Evolutionary conservation across 2,113 vertebrate species (phyloP).

Genomic region (Gallinago undulata): DNA sequence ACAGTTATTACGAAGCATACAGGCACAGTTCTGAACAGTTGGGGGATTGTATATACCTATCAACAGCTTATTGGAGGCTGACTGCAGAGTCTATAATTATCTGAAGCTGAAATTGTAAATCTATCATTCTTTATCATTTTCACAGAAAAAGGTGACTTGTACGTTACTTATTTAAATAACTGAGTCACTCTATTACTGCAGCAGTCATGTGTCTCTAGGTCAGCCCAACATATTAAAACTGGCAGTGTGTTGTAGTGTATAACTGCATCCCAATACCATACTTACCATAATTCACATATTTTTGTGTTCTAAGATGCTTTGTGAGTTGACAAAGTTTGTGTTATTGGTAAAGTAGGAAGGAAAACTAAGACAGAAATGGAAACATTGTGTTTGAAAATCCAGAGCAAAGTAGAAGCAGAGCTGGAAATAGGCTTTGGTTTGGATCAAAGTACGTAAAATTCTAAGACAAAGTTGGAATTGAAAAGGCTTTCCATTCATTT

Average conservation of each 20-base stretch:
- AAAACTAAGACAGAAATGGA: background rate
- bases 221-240: background rate
- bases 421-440: background rate
- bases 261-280: background rate
- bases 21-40: background rate
- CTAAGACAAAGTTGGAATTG: background rate
- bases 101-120: background rate
- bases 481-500: background rate
- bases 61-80: background rate
- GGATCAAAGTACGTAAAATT: too few relatives aligned
- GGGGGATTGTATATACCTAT: background rate
- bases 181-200: background rate
- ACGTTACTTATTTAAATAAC: background rate
- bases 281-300: fast-evolving
- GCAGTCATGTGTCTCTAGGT: background rate
- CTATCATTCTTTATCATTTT: background rate
- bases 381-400: background rate
- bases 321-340: background rate
- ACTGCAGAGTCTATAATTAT: background rate
- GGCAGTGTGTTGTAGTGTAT: background rate
- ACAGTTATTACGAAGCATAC: background rate
- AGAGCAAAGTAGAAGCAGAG: background rate
- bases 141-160: background rate
- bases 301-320: background rate
- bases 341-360: background rate